phyloP scores from a whole-genome alignment of 2,113 vertebrate species.

The Myotis davidii region DNA sequence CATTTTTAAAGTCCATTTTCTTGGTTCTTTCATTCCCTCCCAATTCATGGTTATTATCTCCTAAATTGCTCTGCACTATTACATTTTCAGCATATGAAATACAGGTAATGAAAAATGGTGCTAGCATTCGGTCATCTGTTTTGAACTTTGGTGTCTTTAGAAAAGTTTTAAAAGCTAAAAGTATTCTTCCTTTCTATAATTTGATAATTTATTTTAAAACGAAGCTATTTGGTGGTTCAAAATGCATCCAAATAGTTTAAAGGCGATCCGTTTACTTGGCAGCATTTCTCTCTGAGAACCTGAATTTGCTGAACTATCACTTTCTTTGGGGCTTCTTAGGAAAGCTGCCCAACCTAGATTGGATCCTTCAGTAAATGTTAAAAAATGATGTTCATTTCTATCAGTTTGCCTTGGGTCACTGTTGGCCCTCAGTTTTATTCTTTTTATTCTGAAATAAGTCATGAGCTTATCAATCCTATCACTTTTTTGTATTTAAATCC shows the following conservation, averaged over 20 bases:
- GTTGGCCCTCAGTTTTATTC: neutral
- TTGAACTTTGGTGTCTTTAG: conserved; percentile 63
- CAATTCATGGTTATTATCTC: conserved; percentile 76
- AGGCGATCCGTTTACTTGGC: neutral
- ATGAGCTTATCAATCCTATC: neutral
- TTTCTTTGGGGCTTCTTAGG: neutral
- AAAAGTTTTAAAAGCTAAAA: conserved; percentile 58
- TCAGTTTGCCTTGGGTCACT: neutral
- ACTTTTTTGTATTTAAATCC: neutral
- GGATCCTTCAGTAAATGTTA: neutral
- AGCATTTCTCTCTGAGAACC: neutral
- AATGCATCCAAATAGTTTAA: conserved; percentile 11
- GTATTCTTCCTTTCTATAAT: neutral
- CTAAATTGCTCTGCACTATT: conserved; percentile 78
- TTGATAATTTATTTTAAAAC: conserved; percentile 51
- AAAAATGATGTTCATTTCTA: neutral
- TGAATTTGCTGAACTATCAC: neutral
- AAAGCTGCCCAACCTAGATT: neutral
- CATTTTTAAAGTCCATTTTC: conserved; percentile 73
- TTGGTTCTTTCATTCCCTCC: conserved; percentile 63
- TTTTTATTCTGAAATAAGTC: neutral
- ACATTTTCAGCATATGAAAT: conserved; percentile 73
- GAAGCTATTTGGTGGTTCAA: neutral
- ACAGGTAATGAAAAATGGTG: conserved; percentile 67
- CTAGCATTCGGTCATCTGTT: conserved; percentile 59